phyloP scores from a whole-genome alignment of 2,797 vertebrate genomes.

The Anabacerthia variegaticeps region DNA sequence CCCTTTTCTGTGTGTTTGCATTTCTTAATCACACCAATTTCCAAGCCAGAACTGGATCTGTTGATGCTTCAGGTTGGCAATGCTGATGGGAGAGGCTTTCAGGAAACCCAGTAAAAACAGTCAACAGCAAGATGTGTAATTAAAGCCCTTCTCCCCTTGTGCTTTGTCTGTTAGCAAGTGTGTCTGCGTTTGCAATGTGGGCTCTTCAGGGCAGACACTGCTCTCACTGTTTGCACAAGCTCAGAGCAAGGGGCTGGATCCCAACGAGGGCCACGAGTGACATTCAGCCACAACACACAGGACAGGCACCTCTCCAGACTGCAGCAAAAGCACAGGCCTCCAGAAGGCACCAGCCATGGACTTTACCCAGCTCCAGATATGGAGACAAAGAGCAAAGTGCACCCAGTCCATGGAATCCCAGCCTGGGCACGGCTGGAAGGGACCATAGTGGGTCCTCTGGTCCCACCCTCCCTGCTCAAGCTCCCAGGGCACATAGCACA shows the following conservation, averaged over 20 bases:
- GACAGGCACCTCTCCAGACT: background rate
- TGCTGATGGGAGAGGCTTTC: background rate
- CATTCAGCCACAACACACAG: background rate
- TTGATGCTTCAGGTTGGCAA: constrained; percentile 11
- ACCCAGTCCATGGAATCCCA: background rate
- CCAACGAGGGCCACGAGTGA: rapidly evolving
- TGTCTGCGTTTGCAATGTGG: background rate
- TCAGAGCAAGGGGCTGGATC: background rate
- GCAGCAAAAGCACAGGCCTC: background rate
- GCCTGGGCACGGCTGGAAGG: background rate
- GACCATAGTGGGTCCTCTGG: background rate
- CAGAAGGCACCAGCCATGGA: rapidly evolving
- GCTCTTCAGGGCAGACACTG: background rate
- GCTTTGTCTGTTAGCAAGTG: background rate
- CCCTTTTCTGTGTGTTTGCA: background rate
- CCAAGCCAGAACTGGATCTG: background rate
- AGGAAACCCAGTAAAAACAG: background rate
- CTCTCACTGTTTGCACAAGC: background rate
- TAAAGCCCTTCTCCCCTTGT: background rate
- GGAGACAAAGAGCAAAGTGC: background rate
- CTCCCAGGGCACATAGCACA: background rate
- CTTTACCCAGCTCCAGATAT: background rate
- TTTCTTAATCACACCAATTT: background rate
- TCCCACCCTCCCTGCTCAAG: background rate
- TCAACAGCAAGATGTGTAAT: background rate